phyloP scores from a whole-genome alignment of 2,888 invertebrate species.

The Zygaena filipendulae region DNA sequence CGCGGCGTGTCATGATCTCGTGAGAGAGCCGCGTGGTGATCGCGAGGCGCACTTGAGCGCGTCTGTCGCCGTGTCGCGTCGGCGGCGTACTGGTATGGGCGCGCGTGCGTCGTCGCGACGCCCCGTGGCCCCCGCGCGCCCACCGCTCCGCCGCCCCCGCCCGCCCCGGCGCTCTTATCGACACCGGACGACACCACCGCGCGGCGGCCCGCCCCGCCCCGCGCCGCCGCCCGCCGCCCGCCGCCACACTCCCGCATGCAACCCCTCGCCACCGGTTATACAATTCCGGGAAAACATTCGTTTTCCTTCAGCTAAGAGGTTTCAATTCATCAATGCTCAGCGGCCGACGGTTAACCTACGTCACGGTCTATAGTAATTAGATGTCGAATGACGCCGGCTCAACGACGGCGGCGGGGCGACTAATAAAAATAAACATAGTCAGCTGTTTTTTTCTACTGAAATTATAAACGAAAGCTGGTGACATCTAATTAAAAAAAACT shows the following conservation, averaged over 20 bases:
- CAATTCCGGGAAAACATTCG: constrained; percentile 31
- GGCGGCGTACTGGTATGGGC: constrained; percentile 46
- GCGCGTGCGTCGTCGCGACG: constrained; percentile 25
- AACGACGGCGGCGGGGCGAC: too few relatives aligned
- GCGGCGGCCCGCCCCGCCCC: constrained; percentile 30
- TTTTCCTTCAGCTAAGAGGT: too few relatives aligned
- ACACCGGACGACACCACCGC: constrained; percentile 56
- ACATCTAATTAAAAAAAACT: too few relatives aligned
- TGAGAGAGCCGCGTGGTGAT: constrained; percentile 41
- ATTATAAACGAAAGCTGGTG: too few relatives aligned
- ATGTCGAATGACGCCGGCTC: too few relatives aligned
- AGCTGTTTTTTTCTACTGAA: too few relatives aligned
- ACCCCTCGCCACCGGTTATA: constrained; percentile 20
- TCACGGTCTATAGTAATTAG: too few relatives aligned
- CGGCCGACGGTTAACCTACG: too few relatives aligned
- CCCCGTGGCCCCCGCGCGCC: constrained; percentile 16
- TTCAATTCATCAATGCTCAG: too few relatives aligned
- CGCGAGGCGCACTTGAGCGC: constrained; percentile 32
- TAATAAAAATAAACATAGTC: too few relatives aligned
- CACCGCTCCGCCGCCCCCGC: constrained; percentile 20
- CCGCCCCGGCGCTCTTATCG: constrained; percentile 42
- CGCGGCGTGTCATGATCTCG: constrained; percentile 50
- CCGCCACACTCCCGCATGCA: constrained; percentile 15
- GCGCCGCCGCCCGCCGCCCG: constrained; percentile 19
- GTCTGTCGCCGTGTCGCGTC: constrained; percentile 41